phyloP scores from a whole-genome alignment of 2,888 invertebrate genomes.

The Pterobdella sp. region DNA sequence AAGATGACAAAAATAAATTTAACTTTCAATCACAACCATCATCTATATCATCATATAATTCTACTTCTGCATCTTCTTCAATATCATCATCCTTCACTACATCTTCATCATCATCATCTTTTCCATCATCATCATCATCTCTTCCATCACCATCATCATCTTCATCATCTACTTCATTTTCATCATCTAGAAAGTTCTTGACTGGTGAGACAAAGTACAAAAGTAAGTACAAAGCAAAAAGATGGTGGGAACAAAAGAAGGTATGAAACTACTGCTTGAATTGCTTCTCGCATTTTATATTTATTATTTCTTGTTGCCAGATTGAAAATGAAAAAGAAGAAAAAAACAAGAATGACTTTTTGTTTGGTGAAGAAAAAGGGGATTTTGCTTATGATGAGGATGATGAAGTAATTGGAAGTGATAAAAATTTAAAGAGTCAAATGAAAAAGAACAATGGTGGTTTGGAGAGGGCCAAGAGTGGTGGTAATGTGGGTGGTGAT shows the following conservation, averaged over 20 bases:
- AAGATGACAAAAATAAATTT: not conserved
- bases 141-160: not conserved
- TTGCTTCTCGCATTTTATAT: not conserved
- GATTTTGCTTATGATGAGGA: not conserved
- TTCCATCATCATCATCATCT: not conserved
- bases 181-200: conserved; percentile 5
- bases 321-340: not conserved
- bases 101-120: not conserved
- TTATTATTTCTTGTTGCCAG: not conserved
- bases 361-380: not conserved
- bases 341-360: not conserved
- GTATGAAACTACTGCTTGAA: not conserved
- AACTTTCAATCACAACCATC: not conserved
- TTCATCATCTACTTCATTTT: not conserved
- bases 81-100: not conserved
- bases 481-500: conserved; percentile 7
- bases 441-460: not conserved
- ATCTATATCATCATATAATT: not conserved
- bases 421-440: not conserved
- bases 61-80: not conserved
- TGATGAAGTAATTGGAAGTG: not conserved
- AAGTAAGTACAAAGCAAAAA: not conserved
- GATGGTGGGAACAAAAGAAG: not conserved
- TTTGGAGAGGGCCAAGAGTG: not conserved
- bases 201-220: not conserved